Conservation (phyloP, 2,113 vertebrate genomes). For the Aptenodytes forsteri region DNA sequence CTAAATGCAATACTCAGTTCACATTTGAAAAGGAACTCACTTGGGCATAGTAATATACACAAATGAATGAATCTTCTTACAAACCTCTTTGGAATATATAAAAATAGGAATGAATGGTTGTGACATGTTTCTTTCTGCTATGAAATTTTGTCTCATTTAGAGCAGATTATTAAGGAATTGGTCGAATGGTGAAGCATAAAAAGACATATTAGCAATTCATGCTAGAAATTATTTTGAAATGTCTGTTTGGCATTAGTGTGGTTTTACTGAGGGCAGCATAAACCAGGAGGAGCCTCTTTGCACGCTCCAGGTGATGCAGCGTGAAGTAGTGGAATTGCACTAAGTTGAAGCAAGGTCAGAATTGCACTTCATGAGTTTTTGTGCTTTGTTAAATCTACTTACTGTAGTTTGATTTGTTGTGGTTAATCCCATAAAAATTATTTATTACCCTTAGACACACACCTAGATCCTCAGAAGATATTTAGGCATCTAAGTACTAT, state of each 20-base stretch:
- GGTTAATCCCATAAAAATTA: constrained; percentile 14
- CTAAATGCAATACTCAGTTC: constrained; percentile 52
- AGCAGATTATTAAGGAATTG: constrained; percentile 11
- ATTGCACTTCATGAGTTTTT: background rate
- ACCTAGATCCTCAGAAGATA: background rate
- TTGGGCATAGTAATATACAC: background rate
- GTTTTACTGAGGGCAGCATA: constrained; percentile 10
- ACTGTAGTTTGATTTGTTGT: background rate
- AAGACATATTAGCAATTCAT: constrained; percentile 10
- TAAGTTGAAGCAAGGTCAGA: constrained; percentile 21
- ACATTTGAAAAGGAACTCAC: constrained; percentile 49
- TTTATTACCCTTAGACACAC: background rate
- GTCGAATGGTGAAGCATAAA: background rate
- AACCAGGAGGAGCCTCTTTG: constrained; percentile 12
- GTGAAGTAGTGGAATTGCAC: background rate
- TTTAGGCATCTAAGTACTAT: background rate
- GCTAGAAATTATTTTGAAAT: background rate
- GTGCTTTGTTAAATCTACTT: constrained; percentile 23
- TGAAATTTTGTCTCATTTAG: constrained; percentile 19
- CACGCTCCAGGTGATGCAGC: background rate
- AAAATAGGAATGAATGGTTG: constrained; percentile 28
- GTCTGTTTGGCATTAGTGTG: background rate
- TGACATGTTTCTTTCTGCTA: constrained; percentile 33
- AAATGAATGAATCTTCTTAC: constrained; percentile 32
- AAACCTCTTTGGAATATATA: constrained; percentile 8